These are phyloP conservation scores for Sylvia borin DNA, from an alignment of 2,797 vertebrate species.

Conservation along the genomic window DNA sequence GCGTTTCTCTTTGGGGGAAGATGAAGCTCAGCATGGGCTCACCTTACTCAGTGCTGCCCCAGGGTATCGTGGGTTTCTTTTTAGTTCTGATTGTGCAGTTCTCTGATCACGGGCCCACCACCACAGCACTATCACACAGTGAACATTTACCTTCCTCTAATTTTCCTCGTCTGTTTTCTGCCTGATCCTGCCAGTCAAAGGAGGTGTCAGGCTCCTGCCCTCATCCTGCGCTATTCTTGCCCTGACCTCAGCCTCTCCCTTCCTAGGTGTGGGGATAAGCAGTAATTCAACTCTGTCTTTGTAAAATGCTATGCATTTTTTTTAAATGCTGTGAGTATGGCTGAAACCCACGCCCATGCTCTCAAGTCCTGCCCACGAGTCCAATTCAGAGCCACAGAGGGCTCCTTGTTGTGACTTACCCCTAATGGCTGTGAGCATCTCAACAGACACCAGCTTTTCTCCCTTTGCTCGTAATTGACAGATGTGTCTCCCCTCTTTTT, in stretches of 20 bases:
- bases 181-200: not conserved
- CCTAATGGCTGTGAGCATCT: not conserved
- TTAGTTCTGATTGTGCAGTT: not conserved
- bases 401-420: not conserved
- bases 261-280: not conserved
- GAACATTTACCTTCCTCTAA: not conserved
- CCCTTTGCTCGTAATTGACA: not conserved
- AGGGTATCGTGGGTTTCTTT: not conserved
- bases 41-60: not conserved
- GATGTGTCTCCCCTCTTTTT: not conserved
- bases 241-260: not conserved
- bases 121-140: rapidly evolving
- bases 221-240: not conserved
- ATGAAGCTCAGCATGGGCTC: not conserved
- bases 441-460: not conserved
- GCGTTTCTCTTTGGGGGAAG: rapidly evolving
- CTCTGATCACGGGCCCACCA: not conserved
- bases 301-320: not conserved
- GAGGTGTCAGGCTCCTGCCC: not conserved
- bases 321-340: not conserved
- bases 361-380: rapidly evolving
- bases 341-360: not conserved
- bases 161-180: not conserved
- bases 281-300: not conserved
- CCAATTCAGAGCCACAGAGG: not conserved